Base-by-base conservation (phyloP, 1,140 invertebrate species). In the Cyclina sinensis region DNA sequence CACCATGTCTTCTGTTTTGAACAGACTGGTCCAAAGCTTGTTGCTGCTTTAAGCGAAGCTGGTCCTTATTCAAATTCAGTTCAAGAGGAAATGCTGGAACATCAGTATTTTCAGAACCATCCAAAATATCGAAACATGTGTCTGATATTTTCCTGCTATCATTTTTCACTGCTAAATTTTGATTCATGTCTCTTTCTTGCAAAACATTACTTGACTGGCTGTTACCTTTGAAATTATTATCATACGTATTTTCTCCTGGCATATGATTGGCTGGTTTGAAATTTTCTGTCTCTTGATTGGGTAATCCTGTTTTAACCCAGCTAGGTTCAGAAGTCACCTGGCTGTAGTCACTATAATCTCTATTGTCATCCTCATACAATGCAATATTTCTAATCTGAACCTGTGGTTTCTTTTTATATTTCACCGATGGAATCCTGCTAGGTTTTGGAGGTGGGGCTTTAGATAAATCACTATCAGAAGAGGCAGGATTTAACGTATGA, bases 361-460 rank as follows among this genome's bases (percentile, higher is more conserved):
- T 73, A 54, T 93, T 93, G 70, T 95, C 94, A 70, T 95, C 95
- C 30, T 94, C 94, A 57, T 94, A 94, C 37, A 94, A 48, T 3
- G 89, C 88, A 24, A 78, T 80, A 74, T 94, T 93, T 35, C 94
- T 82, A 5, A 94, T 91, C 24, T 80, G 79, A 11, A 95, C 91
- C n/a, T 86, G 65, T 9, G 95, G 95, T 30, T 91, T 88, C 21
- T 93, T 90, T 59, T 92, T 93, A 59, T 93, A 93, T 68, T 94
- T 95, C 12, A 95, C 88, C 0, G 95, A 96, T 21, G 97, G 97
- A 78, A 97, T 94, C 85, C 97, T 94, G 39, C 97, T 97, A 7
- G 97, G 97, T 95, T 98, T 98, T 0, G 97, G 97, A 14, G 97
- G 97, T 12, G 97, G 97, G 21, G 93, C 86, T 87, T 92, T 94